Evolutionary conservation across 2,888 invertebrate genomes (phyloP).

Genomic region (Alentia gelatinosa): DNA sequence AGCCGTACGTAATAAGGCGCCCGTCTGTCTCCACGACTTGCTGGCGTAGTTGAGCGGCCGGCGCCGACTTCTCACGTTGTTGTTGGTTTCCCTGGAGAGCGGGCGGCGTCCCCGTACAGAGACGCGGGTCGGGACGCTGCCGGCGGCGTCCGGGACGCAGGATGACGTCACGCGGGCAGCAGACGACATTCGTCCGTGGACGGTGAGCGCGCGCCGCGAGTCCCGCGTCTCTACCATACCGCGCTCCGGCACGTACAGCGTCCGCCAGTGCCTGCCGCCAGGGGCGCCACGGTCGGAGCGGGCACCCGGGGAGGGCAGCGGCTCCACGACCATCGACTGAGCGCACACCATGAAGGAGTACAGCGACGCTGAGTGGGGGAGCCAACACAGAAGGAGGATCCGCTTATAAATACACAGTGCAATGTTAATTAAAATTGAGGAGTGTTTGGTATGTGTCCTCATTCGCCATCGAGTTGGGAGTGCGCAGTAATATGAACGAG

Average conservation of each 20-base stretch:
- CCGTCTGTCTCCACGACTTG: not conserved
- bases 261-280: not conserved
- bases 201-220: not conserved
- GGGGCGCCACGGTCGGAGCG: not conserved
- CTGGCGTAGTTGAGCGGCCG: conserved; percentile 24
- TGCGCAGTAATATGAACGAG: too few species aligned
- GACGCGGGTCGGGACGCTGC: not conserved
- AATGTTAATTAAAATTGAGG: too few species aligned
- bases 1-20: too few species aligned
- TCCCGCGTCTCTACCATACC: not conserved
- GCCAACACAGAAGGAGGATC: not conserved
- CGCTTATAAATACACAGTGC: too few species aligned
- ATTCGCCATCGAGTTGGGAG: too few species aligned
- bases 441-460: too few species aligned
- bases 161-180: too few species aligned
- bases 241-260: not conserved
- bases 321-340: conserved; percentile 32
- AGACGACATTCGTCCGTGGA: not conserved
- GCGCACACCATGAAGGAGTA: conserved; percentile 54
- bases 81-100: not conserved
- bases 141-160: not conserved
- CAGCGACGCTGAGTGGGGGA: not conserved
- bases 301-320: not conserved
- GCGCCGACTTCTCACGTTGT: not conserved
- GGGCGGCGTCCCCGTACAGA: not conserved